Evolutionary conservation across 1,140 invertebrate species (phyloP).

Genomic region (Drosophila seguyi): DNA sequence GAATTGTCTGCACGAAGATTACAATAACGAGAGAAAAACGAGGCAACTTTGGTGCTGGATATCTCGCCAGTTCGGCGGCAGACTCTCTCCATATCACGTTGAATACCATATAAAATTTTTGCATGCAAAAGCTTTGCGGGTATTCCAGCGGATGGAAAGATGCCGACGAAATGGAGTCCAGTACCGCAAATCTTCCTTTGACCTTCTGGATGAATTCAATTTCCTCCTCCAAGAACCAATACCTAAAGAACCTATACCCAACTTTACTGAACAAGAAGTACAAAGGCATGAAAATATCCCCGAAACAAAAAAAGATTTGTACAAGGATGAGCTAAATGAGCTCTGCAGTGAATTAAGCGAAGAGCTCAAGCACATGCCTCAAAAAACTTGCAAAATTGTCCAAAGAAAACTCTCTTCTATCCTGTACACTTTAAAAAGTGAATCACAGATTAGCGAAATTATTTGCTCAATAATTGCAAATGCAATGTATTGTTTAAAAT

Average conservation of each 20-base stretch:
- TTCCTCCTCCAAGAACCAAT: slow-evolving; percentile 13
- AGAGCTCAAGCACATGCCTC: neutral
- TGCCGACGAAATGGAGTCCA: neutral
- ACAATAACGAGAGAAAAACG: slow-evolving; percentile 7
- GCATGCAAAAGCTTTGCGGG: slow-evolving; percentile 10
- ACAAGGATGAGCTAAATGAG: slow-evolving; percentile 2
- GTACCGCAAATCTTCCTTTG: neutral
- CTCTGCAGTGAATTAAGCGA: slow-evolving; percentile 15
- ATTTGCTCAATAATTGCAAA: neutral
- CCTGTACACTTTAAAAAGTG: neutral
- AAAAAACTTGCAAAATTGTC: neutral
- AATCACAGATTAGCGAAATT: neutral
- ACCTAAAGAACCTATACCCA: neutral
- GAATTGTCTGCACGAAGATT: slow-evolving; percentile 27
- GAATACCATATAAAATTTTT: slow-evolving; percentile 10
- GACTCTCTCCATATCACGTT: slow-evolving; percentile 3
- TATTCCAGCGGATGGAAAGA: slow-evolving; percentile 15
- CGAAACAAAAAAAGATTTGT: neutral
- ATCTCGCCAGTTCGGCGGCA: slow-evolving; percentile 28
- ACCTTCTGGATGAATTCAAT: slow-evolving; percentile 25
- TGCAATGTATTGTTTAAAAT: neutral
- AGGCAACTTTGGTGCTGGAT: slow-evolving; percentile 25
- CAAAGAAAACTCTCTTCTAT: slow-evolving; percentile 17
- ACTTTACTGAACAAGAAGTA: neutral
- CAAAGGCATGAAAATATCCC: neutral